phyloP scores from a whole-genome alignment of 1,140 invertebrate genomes.

The Galleria mellonella region DNA sequence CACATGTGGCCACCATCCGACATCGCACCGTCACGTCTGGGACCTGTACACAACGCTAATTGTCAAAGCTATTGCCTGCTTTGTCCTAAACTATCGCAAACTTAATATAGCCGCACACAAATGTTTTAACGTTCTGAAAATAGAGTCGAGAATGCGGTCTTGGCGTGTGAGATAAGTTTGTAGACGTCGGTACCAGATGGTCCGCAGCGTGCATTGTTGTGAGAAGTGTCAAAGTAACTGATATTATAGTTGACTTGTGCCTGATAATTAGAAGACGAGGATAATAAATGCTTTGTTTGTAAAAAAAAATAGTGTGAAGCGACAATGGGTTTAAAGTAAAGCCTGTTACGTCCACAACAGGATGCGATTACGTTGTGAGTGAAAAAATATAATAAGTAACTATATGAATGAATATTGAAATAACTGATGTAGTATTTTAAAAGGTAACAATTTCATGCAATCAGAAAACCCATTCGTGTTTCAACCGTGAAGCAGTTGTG shows the following conservation, averaged over 20 bases:
- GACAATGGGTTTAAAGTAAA: conserved; percentile 9
- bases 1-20: conserved; percentile 28
- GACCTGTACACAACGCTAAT: conserved; percentile 31
- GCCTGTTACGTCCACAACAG: neutral
- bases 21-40: neutral
- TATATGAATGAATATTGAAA: no score
- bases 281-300: conserved; percentile 41
- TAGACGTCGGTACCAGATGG: conserved; percentile 40
- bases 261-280: conserved; percentile 22
- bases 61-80: conserved; percentile 29
- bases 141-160: neutral
- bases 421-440: no score
- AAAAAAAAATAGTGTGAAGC: conserved; percentile 16
- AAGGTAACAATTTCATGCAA: no score
- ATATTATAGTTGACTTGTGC: conserved; percentile 26
- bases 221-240: conserved; percentile 42
- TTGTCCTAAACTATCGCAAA: conserved; percentile 20
- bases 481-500: no score
- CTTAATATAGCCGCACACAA: neutral
- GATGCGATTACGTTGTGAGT: neutral
- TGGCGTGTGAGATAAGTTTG: neutral
- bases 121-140: neutral
- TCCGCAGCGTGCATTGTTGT: conserved; percentile 35
- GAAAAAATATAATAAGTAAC: no score
- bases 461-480: no score